Evolutionary conservation across 2,113 vertebrate genomes (phyloP).

Genomic region (Podarcis muralis): DNA sequence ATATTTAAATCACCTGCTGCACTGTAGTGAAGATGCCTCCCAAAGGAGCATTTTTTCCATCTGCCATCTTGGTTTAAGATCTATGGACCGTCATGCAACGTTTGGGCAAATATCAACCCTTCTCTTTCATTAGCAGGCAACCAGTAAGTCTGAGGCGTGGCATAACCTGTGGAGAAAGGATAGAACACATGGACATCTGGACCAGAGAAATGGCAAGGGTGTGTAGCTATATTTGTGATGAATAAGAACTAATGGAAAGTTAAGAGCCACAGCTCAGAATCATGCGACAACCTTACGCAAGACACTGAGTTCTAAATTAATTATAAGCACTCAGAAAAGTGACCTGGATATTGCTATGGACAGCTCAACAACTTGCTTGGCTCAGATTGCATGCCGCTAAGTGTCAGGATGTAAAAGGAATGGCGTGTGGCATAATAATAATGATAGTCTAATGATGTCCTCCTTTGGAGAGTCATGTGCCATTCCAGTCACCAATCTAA

Average conservation of each 20-base stretch:
- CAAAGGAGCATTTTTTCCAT: conserved; percentile 83
- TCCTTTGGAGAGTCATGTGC: conserved; percentile 1
- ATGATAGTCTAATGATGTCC: conserved; percentile 17
- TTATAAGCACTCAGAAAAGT: neutral
- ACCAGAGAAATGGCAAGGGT: neutral
- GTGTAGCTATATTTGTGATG: neutral
- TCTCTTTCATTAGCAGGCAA: conserved; percentile 88
- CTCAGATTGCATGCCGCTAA: conserved; percentile 12
- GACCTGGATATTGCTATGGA: conserved; percentile 22
- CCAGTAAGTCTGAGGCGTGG: conserved; percentile 85
- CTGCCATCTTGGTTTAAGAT: conserved; percentile 84
- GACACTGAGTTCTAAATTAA: conserved; percentile 16
- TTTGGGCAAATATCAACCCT: conserved; percentile 83
- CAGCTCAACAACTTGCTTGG: conserved; percentile 36
- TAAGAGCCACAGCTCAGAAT: conserved; percentile 1
- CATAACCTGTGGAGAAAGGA: conserved; percentile 84
- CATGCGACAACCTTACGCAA: conserved; percentile 18
- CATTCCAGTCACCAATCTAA: neutral
- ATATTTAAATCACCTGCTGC: conserved; percentile 78
- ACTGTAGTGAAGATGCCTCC: conserved; percentile 82
- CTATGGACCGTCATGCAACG: conserved; percentile 55
- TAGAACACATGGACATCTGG: neutral
- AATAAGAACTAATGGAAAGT: conserved; percentile 16
- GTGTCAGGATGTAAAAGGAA: conserved; percentile 12
- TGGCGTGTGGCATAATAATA: conserved; percentile 32